A percentile compares a stretch with the other conserved stretches of the same genome.
phyloP scores from a whole-genome alignment of 2,113 vertebrate species.

The Epinephelus fuscoguttatus region DNA sequence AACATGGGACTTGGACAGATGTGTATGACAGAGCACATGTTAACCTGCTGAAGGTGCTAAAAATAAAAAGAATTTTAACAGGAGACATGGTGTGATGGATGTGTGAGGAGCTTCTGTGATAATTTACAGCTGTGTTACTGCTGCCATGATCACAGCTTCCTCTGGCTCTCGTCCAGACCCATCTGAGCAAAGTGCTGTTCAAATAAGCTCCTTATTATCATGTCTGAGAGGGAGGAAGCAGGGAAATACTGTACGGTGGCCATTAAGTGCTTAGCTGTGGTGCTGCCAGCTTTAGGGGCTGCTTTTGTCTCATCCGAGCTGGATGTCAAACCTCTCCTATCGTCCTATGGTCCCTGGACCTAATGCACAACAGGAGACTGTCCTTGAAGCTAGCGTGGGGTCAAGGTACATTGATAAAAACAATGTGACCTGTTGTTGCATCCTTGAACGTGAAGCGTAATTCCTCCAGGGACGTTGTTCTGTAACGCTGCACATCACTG shows the following conservation, averaged over 20 bases:
- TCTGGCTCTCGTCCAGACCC: conserved; percentile 56
- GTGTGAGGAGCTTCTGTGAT: conserved; percentile 16
- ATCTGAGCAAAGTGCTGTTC: conserved; percentile 56
- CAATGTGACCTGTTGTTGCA: not conserved
- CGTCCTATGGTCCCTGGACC: not conserved
- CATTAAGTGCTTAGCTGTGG: conserved; percentile 25
- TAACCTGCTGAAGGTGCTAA: not conserved
- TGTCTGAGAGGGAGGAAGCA: conserved; percentile 38
- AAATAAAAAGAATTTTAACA: conserved; percentile 6
- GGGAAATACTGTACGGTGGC: not conserved
- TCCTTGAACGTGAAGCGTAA: not conserved
- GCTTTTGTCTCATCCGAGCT: not conserved
- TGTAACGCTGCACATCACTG: not conserved
- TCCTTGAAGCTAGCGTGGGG: not conserved
- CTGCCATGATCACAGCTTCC: conserved; percentile 38
- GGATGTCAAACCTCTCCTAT: no score
- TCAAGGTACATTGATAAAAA: not conserved
- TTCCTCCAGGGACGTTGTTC: not conserved
- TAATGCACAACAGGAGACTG: not conserved
- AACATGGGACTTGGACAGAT: conserved; percentile 6
- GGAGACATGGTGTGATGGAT: conserved; percentile 25
- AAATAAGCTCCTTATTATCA: conserved; percentile 58
- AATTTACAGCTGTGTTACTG: conserved; percentile 41
- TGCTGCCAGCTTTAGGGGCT: conserved; percentile 16
- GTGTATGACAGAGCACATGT: not conserved